Evolutionary conservation across 2,797 vertebrate species (phyloP), one percentile per base, ranked within the genome.

Genomic region (Pelodytes ibericus): DNA sequence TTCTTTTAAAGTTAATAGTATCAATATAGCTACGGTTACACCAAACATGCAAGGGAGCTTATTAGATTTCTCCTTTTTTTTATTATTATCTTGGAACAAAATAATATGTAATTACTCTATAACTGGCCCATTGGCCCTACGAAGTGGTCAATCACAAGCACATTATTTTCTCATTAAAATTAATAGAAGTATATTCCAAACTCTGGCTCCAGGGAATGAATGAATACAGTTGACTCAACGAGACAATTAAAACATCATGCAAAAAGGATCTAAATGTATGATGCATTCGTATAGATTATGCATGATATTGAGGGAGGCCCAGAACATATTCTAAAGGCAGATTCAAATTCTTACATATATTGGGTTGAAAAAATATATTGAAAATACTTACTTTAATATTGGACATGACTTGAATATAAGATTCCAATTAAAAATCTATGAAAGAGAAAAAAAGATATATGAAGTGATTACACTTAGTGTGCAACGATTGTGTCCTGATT

Each of bases 141-240:
- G 44, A 47, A n/a, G 44, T 47, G 44, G 44, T 47, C 44, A 47
- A n/a, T 47, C 44, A 15, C 1, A n/a, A 47, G 44, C 18, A 10
- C 44, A 47, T 47, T 47, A 47, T 47, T 47, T 47, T 47, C 44
- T 47, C 44, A 47, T 47, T 47, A 47, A 47, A 47, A 47, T 47
- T n/a, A 47, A 47, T 47, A 47, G 44, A 47, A 2, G 44, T 47
- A 47, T 47, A 47, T 47, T 47, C 44, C 18, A 47, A 47, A n/a
- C 44, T 15, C 44, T 16, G 2, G 5, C 44, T 2, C 44, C 18
- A 4, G 44, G 18, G 44, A n/a, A 10, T 20, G 18, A 47, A 47
- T 47, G 13, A 47, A 16, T 6, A n/a, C 18, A 15, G 18, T 47
- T 47, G 4, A n/a, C 44, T 47, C 44, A 47, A 47, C 18, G 44